Percentiles rank a stretch among this genome's conserved stretches.
Conservation (phyloP, 2,888 invertebrate species). For the Andrena bicolor region DNA sequence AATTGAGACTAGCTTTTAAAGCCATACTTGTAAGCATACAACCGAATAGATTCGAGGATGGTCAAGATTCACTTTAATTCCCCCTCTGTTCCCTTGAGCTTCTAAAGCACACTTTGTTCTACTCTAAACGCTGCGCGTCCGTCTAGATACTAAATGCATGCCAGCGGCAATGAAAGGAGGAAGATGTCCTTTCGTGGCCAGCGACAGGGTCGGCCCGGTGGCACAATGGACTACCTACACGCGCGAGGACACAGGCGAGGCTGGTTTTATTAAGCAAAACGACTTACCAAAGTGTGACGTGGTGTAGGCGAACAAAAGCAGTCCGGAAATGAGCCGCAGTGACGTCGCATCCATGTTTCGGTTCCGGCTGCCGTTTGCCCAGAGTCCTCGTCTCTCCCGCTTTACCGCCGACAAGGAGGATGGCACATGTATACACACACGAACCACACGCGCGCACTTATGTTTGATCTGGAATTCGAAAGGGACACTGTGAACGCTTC, state of each 20-base stretch:
- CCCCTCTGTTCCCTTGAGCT: background rate
- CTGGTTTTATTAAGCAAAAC: constrained; percentile 40
- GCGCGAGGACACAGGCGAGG: background rate
- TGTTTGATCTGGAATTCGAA: constrained; percentile 79
- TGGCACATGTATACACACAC: constrained; percentile 73
- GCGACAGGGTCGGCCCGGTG: background rate
- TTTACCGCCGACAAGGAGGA: constrained; percentile 62
- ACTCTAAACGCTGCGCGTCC: too few relatives aligned
- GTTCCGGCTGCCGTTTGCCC: constrained; percentile 61
- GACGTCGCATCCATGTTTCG: constrained; percentile 78
- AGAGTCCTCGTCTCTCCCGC: constrained; percentile 67
- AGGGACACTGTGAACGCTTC: constrained; percentile 57
- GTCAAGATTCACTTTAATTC: constrained; percentile 10
- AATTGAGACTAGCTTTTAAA: background rate
- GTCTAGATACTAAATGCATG: background rate
- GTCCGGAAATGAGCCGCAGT: constrained; percentile 76
- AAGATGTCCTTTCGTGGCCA: background rate
- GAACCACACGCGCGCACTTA: constrained; percentile 78
- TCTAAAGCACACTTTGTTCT: background rate
- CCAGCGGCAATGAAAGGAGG: background rate
- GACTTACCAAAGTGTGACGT: constrained; percentile 79
- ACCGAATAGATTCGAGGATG: background rate
- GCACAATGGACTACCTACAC: background rate
- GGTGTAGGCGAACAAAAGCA: constrained; percentile 78
- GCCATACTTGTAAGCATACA: background rate